Base-by-base conservation (phyloP, 2,113 vertebrate species). In the Chamaea fasciata region DNA sequence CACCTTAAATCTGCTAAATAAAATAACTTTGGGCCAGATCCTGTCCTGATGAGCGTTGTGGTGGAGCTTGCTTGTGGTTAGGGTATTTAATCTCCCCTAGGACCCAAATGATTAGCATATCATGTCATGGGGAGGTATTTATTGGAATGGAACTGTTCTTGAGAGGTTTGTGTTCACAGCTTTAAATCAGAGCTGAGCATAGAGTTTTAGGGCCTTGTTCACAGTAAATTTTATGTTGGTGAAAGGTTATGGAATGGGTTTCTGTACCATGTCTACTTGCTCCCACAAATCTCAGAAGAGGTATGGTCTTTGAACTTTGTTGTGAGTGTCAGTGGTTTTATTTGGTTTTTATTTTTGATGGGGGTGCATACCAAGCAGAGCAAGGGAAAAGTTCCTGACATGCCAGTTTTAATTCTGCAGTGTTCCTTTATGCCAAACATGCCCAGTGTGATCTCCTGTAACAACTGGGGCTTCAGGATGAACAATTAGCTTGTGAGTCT, bases 231-330 rank as follows among this genome's bases (percentile, higher is more conserved):
- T 90, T 83, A 63, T 59, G 81, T 56, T 83, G 67, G 83, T 97
- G 97, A 97, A 96, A 95, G 94, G 77, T 89, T 95, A 94, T 88
- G 87, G 94, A 96, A 96, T 96, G 62, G 94, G 35, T 97, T 97
- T 97, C 87, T 10, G 1, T 62, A 70, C 39, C 76, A 65, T 22
- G 12, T 76, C 92, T 92, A 15, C 49, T 68, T 87, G 30, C 9
- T 80, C 42, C 82, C 85, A 95, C 90, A 93, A 95, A 97, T 96
- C 95, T 97, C 56, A 39, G 57, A 83, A 81, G 71, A 52, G 53
- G 78, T 76, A 59, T 50, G 39, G 30, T 60, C 20, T 59, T 60
- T 82, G 47, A 87, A 46, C 44, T 49, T 59, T 18, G 14, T 33
- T 35, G 15, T 47, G 83, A 37, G 23, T 16, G 17, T 59, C 26